These are phyloP conservation scores for Drosophila nr. perissopoda DNA, from an alignment of 2,888 invertebrate species.

Conservation along the genomic window DNA sequence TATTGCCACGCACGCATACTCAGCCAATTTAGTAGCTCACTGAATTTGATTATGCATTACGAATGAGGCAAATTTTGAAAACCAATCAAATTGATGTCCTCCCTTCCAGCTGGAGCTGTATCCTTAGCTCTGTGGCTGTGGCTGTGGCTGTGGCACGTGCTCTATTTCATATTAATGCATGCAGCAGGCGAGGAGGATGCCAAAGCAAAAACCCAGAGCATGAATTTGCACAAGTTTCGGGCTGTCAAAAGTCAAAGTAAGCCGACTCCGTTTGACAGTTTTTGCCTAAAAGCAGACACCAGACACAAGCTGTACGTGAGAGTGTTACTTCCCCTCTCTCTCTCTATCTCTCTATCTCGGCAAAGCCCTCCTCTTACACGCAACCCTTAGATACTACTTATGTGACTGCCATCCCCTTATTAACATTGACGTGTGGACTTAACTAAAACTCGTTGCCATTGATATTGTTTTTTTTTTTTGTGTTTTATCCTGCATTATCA, in stretches of 20 bases:
- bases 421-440: slow-evolving; percentile 66
- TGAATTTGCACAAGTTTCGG: slow-evolving; percentile 67
- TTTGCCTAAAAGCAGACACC: slow-evolving; percentile 51
- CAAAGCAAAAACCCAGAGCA: slow-evolving; percentile 30
- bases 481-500: background rate
- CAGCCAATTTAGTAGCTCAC: slow-evolving; percentile 30
- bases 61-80: slow-evolving; percentile 55
- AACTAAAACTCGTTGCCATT: slow-evolving; percentile 59
- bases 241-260: slow-evolving; percentile 77
- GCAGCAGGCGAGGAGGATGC: slow-evolving; percentile 12
- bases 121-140: background rate
- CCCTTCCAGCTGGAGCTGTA: background rate
- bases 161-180: slow-evolving; percentile 39
- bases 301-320: slow-evolving; percentile 51
- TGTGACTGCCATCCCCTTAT: slow-evolving; percentile 57
- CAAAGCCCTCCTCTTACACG: background rate
- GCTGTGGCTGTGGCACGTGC: slow-evolving; percentile 64
- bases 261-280: slow-evolving; percentile 70
- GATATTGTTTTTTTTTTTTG: slow-evolving; percentile 52
- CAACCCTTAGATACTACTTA: slow-evolving; percentile 39
- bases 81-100: slow-evolving; percentile 54
- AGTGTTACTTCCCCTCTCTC: background rate
- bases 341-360: too few species aligned
- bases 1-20: background rate
- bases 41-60: slow-evolving; percentile 49